phyloP scores from a whole-genome alignment of 2,888 invertebrate genomes.

The Rhamnusium bicolor region DNA sequence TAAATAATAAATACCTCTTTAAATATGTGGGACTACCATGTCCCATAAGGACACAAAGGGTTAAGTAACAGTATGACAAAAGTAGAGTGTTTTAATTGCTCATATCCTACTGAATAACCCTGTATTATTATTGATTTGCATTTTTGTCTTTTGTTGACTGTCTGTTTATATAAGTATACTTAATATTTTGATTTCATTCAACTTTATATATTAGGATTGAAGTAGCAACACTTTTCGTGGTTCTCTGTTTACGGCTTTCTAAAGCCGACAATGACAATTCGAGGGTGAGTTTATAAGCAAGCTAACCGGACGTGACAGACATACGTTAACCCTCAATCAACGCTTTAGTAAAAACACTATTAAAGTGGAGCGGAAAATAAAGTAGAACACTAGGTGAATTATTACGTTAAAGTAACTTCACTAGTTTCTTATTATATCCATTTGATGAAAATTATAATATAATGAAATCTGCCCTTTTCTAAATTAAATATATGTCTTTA shows the following conservation, averaged over 20 bases:
- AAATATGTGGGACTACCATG: too few relatives aligned
- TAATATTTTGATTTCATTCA: background rate
- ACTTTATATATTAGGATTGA: background rate
- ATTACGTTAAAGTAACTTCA: background rate
- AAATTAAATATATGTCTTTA: too few relatives aligned
- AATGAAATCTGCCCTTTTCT: too few relatives aligned
- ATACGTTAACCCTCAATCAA: conserved; percentile 4
- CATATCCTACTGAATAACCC: too few relatives aligned
- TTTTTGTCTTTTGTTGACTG: too few relatives aligned
- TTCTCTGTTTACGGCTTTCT: conserved; percentile 2
- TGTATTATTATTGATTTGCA: too few relatives aligned
- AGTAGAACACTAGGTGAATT: background rate
- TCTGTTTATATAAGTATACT: background rate
- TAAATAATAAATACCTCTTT: too few relatives aligned
- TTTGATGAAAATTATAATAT: too few relatives aligned
- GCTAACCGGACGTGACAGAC: conserved; percentile 12
- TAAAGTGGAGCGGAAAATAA: background rate
- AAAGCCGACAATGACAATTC: conserved; percentile 1
- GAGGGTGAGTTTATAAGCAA: conserved; percentile 10
- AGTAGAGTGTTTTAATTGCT: too few relatives aligned
- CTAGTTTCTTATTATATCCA: too few relatives aligned
- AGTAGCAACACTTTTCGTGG: background rate
- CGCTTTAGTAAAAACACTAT: background rate
- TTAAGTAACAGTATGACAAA: too few relatives aligned
- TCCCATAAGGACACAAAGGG: too few relatives aligned